Evolutionary conservation across 1,140 invertebrate species (phyloP).

Genomic region (Apocrypta bakeri): DNA sequence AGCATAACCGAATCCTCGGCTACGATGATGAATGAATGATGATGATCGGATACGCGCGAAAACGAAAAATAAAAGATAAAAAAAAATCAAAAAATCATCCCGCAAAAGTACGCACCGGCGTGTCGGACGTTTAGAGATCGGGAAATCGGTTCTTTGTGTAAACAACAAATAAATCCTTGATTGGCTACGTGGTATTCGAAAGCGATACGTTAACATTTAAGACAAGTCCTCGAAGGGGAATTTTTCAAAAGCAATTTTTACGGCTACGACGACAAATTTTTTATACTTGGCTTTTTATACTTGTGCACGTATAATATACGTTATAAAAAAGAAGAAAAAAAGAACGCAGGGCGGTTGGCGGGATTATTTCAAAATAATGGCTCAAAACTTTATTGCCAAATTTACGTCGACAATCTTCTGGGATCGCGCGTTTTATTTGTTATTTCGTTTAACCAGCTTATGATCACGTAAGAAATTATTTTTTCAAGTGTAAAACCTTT

Average conservation of each 20-base stretch:
- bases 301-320: neutral
- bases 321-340: constrained; percentile 12
- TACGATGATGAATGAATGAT: too few relatives aligned
- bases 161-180: constrained; percentile 55
- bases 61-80: neutral
- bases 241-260: constrained; percentile 56
- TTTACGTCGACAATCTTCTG: neutral
- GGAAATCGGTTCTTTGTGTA: constrained; percentile 20
- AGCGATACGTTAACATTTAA: constrained; percentile 69
- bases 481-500: constrained; percentile 16
- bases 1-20: neutral
- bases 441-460: neutral
- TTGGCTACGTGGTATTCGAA: constrained; percentile 71
- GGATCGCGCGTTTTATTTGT: neutral
- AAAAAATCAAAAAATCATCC: neutral
- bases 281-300: constrained; percentile 39
- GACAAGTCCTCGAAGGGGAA: constrained; percentile 51
- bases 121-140: constrained; percentile 32
- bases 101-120: constrained; percentile 7
- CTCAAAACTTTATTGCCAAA: neutral
- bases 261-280: constrained; percentile 39
- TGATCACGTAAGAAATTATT: neutral
- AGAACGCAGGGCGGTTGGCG: constrained; percentile 34
- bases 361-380: neutral
- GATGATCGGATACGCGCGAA: neutral